These are phyloP conservation scores for Chiloscyllium punctatum DNA, from an alignment of 2,797 vertebrate genomes.

Conservation along the genomic window DNA sequence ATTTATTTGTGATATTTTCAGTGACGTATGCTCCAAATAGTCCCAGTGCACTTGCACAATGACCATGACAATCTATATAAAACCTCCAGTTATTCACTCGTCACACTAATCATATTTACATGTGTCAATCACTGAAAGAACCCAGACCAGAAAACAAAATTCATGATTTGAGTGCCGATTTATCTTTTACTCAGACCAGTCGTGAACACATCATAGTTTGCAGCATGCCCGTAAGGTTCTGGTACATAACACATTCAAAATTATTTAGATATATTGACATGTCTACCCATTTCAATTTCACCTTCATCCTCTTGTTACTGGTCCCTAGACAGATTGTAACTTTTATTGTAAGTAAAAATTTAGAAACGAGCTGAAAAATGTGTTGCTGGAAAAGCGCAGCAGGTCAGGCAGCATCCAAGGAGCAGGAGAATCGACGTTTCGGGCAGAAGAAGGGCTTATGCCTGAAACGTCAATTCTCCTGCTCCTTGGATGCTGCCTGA, in stretches of 20 bases:
- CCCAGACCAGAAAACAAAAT: conserved; percentile 3
- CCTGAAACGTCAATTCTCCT: no score
- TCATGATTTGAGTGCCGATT: neutral
- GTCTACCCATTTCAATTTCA: neutral
- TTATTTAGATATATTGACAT: neutral
- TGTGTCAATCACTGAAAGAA: neutral
- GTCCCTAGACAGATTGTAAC: no score
- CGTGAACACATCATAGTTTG: neutral
- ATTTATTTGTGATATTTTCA: neutral
- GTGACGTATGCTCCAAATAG: neutral
- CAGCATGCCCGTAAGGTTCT: neutral
- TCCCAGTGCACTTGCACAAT: neutral
- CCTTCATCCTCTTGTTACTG: neutral
- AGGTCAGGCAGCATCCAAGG: no score
- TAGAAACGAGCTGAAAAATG: no score
- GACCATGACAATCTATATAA: neutral
- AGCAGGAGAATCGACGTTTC: no score
- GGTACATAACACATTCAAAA: neutral
- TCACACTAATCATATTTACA: neutral
- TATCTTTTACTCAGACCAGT: neutral
- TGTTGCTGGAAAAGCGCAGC: no score
- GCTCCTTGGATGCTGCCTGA: no score
- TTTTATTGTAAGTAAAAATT: no score
- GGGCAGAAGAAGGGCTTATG: no score
- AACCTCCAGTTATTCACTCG: neutral